Conservation (phyloP, 2,113 vertebrate species). For the Tursiops truncatus region DNA sequence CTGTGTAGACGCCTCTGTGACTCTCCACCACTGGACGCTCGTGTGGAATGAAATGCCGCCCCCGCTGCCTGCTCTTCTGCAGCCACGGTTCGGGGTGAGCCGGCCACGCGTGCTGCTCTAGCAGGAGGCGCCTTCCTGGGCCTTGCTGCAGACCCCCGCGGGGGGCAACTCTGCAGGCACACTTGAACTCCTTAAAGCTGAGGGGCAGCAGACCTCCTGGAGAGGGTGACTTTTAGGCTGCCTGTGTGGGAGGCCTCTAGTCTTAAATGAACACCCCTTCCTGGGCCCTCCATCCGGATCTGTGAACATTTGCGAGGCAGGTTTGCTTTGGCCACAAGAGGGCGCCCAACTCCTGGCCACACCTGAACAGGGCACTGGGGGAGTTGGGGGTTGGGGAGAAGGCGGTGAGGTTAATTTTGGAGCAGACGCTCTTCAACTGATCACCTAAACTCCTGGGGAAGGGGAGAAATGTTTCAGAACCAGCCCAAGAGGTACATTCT, state of each 20-base stretch:
- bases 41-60: background rate
- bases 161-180: background rate
- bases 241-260: background rate
- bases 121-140: background rate
- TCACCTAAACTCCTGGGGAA: background rate
- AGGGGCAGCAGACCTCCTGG: background rate
- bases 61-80: background rate
- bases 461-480: background rate
- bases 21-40: no score
- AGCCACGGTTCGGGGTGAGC: background rate
- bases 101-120: background rate
- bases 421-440: background rate
- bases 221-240: background rate
- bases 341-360: background rate
- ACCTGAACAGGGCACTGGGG: background rate
- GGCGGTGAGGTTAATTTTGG: background rate
- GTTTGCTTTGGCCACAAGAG: constrained; percentile 31
- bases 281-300: no score
- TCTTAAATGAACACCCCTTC: background rate
- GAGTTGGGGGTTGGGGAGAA: no score
- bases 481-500: background rate
- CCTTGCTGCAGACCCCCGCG: no score
- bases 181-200: background rate
- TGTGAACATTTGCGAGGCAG: background rate
- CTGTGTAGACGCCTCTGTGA: background rate